These are phyloP conservation scores for Reinhardtius hippoglossoides DNA, from an alignment of 2,113 vertebrate species.

Conservation along the genomic window DNA sequence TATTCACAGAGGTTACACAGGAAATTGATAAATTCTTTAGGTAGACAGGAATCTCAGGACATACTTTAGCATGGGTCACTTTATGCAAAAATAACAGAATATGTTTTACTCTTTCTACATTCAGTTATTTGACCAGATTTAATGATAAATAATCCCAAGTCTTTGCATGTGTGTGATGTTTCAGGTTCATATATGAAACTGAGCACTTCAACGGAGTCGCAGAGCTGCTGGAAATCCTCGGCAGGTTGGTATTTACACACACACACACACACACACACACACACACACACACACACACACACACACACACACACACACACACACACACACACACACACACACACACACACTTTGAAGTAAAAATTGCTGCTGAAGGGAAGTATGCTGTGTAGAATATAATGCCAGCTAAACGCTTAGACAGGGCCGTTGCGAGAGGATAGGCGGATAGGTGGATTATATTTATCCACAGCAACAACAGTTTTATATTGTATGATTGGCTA, in stretches of 20 bases:
- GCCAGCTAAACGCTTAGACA: too few relatives aligned
- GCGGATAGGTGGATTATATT: too few relatives aligned
- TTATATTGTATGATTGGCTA: too few relatives aligned
- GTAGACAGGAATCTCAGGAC: background rate
- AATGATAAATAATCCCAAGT: background rate
- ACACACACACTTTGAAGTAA: too few relatives aligned
- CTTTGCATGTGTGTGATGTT: constrained; percentile 25
- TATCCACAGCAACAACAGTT: too few relatives aligned
- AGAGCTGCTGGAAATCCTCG: constrained; percentile 79
- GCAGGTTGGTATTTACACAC: constrained; percentile 65
- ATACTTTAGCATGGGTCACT: background rate
- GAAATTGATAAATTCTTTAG: background rate
- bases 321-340: too few relatives aligned
- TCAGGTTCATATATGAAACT: constrained; percentile 81
- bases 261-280: constrained; percentile 2
- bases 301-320: too few relatives aligned
- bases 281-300: background rate
- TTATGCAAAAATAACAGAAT: too few relatives aligned
- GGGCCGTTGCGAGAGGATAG: too few relatives aligned
- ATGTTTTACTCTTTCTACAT: too few relatives aligned
- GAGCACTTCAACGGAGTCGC: constrained; percentile 81
- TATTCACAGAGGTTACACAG: background rate
- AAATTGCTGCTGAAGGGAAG: too few relatives aligned
- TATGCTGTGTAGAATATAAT: too few relatives aligned
- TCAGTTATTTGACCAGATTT: background rate